Evolutionary conservation across 2,888 invertebrate species (phyloP).

Genomic region (Trichogramma evanescens): DNA sequence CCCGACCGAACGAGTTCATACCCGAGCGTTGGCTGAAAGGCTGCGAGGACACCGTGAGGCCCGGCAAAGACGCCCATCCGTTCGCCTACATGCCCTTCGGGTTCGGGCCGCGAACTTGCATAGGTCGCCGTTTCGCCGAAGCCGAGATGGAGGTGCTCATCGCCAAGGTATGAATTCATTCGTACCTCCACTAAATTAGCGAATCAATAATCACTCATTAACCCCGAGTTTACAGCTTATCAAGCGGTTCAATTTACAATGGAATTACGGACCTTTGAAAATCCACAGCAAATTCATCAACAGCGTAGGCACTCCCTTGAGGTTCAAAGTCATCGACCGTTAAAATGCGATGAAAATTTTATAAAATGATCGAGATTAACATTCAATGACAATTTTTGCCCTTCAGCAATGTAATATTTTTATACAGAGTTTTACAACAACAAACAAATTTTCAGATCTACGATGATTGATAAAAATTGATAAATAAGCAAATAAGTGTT

Average conservation of each 20-base stretch:
- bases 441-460: no score
- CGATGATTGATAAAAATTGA: no score
- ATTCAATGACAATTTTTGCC: no score
- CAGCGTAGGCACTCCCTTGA: conserved; percentile 64
- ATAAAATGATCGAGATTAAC: neutral
- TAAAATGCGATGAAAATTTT: neutral
- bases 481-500: no score
- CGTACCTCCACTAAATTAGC: neutral
- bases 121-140: conserved; percentile 66
- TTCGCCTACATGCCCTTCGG: conserved; percentile 63
- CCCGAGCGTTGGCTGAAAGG: conserved; percentile 62
- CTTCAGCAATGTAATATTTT: no score
- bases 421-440: no score
- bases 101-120: conserved; percentile 61
- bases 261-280: conserved; percentile 60
- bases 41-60: conserved; percentile 44
- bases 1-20: conserved; percentile 52
- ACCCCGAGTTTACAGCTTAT: conserved; percentile 54
- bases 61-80: conserved; percentile 51
- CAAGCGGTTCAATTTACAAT: conserved; percentile 63
- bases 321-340: neutral
- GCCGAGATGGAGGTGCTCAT: conserved; percentile 58
- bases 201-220: neutral
- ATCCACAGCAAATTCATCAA: conserved; percentile 71
- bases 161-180: conserved; percentile 36